A percentile compares a stretch with the other conserved stretches of the same genome.
Evolutionary conservation across 2,113 vertebrate genomes (phyloP).

Genomic region (Xenotilapia longispinis): DNA sequence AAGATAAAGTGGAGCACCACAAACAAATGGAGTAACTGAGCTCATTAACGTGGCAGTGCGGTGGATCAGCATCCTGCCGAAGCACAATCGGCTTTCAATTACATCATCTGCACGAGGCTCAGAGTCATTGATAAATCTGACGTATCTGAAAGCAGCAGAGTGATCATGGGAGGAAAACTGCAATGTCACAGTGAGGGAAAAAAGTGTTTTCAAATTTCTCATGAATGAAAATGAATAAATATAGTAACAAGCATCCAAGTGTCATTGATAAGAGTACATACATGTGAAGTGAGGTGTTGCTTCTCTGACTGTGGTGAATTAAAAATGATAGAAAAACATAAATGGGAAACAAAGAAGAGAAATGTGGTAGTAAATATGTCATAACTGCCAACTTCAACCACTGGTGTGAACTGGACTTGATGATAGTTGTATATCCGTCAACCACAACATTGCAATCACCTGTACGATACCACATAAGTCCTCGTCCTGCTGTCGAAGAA

Average conservation of each 20-base stretch:
- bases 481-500: neutral
- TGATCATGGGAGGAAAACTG: neutral
- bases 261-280: neutral
- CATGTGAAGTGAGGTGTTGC: neutral
- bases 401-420: neutral
- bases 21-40: constrained; percentile 47
- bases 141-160: neutral
- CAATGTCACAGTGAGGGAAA: neutral
- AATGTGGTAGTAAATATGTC: neutral
- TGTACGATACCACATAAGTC: accelerated
- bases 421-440: accelerated
- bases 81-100: constrained; percentile 4
- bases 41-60: constrained; percentile 28
- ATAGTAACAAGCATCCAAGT: neutral
- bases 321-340: neutral
- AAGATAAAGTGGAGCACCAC: constrained; percentile 36
- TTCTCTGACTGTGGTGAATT: neutral
- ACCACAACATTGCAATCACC: neutral
- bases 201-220: neutral
- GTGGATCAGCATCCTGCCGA: constrained; percentile 28
- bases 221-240: accelerated
- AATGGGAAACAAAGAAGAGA: neutral
- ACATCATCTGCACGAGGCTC: constrained; percentile 25
- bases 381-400: neutral
- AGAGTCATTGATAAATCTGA: constrained; percentile 1